Base-by-base conservation (phyloP, 2,888 invertebrate genomes). In the Icerya purchasi region DNA sequence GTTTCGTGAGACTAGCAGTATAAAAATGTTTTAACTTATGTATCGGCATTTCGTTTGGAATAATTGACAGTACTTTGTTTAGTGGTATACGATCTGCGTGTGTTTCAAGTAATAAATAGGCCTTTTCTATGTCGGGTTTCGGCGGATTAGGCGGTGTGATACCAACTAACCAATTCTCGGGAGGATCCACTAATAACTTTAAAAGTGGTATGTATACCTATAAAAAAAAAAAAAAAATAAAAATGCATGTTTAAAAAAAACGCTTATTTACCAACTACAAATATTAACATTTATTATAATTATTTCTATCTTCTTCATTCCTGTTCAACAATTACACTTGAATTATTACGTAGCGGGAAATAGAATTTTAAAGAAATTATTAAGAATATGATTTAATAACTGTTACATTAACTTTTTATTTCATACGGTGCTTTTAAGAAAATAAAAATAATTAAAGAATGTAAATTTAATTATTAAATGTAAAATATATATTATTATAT, bases 21-120 rank as follows among this genome's bases (percentile, higher is more conserved):
- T 92, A 72, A 67, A 89, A 89, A 66, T 80, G 78, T 67, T 83
- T 82, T 61, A 97, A 77, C 57, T 86, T 77, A 50, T 77, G 73
- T 10, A 96, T 76, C 1, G 83, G 83, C 61, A 93, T 83, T 21
- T 78, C 77, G 66, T 87, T 81, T 0, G 96, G 92, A 60, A 97
- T 72, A 63, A 87, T 80, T 64, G 84, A 76, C 58, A 92, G 70
- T 0, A 83, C 84, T 78, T 82, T 68, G 1, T 68, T 61, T 52
- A 65, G 65, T 63, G 64, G 62, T 66, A 96, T 86, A 71, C 84
- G 82, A 10, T 80, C 78, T 0, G 92, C 88, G 71, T 92, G 83
- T 65, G 84, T 81, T 67, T 90, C 85, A 50, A 97, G 73, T 59
- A 97, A 74, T 64, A 78, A 74, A 3, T 96, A 73, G 5, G 91